A percentile compares a stretch with the other conserved stretches of the same genome.
These are phyloP conservation scores for Tragelaphus buxtoni DNA, from an alignment of 2,113 vertebrate genomes.

Conservation along the genomic window DNA sequence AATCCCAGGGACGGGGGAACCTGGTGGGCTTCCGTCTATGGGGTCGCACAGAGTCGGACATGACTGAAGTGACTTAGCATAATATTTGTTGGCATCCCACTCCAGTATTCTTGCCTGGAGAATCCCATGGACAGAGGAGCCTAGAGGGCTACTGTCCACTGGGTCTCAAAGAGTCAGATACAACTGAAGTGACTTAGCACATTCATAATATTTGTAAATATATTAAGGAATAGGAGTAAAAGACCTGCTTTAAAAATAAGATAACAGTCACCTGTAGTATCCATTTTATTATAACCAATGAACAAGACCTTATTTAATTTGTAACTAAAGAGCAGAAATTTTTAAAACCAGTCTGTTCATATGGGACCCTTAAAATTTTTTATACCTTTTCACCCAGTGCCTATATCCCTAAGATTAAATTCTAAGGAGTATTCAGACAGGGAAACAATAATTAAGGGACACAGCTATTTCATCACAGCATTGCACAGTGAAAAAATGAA, in stretches of 20 bases:
- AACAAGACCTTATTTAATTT: background rate
- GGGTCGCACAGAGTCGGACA: too few species aligned
- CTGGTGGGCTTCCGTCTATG: too few species aligned
- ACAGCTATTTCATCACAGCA: background rate
- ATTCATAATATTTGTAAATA: background rate
- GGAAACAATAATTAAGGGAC: background rate
- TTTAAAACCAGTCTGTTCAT: background rate
- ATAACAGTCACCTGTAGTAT: background rate
- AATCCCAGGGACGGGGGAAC: too few species aligned
- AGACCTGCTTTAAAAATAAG: background rate
- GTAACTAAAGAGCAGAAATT: background rate
- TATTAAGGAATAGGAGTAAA: background rate
- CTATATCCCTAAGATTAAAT: background rate
- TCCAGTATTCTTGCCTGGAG: too few species aligned
- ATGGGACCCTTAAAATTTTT: background rate
- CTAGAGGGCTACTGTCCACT: too few species aligned
- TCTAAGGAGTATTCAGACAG: background rate
- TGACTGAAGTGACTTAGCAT: too few species aligned
- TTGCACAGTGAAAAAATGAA: background rate
- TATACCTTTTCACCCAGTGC: background rate
- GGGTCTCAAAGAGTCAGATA: background rate
- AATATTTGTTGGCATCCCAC: too few species aligned
- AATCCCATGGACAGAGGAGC: too few species aligned
- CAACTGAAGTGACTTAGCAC: background rate
- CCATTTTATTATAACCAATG: background rate